Evolutionary conservation across 2,797 vertebrate genomes (phyloP).

Genomic region (Acrocephalus scirpaceus): DNA sequence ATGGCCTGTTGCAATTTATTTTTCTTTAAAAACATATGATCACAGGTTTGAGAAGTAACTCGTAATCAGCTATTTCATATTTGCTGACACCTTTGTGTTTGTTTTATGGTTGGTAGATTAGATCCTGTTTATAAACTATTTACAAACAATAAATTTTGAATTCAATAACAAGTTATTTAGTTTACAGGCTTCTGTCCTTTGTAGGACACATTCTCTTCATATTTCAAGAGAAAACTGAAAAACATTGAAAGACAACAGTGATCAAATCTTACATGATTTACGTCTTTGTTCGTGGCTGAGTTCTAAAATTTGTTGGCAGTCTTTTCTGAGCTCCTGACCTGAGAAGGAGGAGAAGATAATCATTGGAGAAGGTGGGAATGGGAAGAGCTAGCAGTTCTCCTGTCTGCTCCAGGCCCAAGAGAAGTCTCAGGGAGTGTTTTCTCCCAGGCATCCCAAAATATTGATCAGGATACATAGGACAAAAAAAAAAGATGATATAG

Average conservation of each 20-base stretch:
- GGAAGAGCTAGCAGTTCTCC: background rate
- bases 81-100: background rate
- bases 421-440: background rate
- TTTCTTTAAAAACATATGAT: background rate
- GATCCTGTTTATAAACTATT: background rate
- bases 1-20: background rate
- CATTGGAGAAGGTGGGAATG: background rate
- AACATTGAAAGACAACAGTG: background rate
- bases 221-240: background rate
- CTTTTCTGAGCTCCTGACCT: background rate
- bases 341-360: background rate
- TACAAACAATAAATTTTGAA: background rate
- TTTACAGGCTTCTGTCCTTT: background rate
- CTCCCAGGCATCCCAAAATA: background rate
- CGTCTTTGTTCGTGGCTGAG: background rate
- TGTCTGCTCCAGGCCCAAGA: background rate
- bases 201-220: background rate
- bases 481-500: background rate
- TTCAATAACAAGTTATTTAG: background rate
- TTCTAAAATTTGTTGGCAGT: background rate
- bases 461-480: background rate
- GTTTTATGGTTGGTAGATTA: background rate
- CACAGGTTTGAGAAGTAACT: background rate
- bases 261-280: background rate
- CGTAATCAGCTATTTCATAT: background rate